Conservation (phyloP, 2,888 invertebrate genomes). For the Drosophila nr. perissopoda region DNA sequence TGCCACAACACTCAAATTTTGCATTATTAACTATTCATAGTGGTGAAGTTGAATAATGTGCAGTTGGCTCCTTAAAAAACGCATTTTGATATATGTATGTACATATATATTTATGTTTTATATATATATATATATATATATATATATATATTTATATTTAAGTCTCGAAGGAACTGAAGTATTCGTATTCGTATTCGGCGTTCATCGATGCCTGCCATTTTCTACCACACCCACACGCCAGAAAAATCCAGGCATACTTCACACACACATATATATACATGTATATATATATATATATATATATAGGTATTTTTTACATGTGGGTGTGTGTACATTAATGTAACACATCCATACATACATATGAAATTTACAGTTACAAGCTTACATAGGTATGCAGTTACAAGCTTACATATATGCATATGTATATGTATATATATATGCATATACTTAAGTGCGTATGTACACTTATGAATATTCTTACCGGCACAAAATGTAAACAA, state of each 20-base stretch:
- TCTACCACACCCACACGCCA: conserved; percentile 49
- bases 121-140: neutral
- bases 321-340: neutral
- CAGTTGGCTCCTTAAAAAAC: neutral
- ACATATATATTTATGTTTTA: neutral
- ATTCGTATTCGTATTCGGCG: conserved; percentile 40
- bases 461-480: conserved; percentile 4
- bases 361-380: neutral
- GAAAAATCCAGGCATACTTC: conserved; percentile 5
- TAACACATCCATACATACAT: neutral
- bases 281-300: neutral
- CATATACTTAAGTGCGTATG: neutral
- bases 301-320: neutral
- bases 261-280: neutral
- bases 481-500: conserved; percentile 55
- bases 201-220: conserved; percentile 33
- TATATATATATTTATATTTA: neutral
- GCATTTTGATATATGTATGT: neutral
- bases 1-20: neutral
- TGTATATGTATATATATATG: neutral
- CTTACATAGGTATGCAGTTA: conserved; percentile 1
- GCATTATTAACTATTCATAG: neutral
- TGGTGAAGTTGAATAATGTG: neutral
- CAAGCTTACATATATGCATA: conserved; percentile 1
- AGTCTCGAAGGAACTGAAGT: conserved; percentile 38